A percentile compares a stretch with the other conserved stretches of the same genome.
Evolutionary conservation across 1,140 invertebrate species (phyloP).

Genomic region (Drosophila baimaii): DNA sequence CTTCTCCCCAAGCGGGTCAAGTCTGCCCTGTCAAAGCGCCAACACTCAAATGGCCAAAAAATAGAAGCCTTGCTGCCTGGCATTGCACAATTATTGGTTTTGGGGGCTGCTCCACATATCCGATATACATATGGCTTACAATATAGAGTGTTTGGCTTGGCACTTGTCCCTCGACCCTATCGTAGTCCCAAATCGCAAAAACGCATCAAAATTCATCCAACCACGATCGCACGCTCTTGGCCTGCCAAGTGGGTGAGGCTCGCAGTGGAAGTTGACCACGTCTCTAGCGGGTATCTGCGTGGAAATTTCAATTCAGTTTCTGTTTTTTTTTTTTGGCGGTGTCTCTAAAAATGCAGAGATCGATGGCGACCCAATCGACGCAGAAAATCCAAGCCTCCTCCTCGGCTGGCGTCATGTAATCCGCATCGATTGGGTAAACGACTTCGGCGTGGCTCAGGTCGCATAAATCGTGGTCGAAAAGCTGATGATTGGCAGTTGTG

Average conservation of each 20-base stretch:
- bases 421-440: constrained; percentile 68
- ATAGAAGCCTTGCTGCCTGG: constrained; percentile 27
- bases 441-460: constrained; percentile 23
- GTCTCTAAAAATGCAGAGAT: constrained; percentile 67
- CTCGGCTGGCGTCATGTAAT: constrained; percentile 53
- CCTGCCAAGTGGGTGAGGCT: constrained; percentile 63
- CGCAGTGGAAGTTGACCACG: constrained; percentile 48
- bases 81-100: constrained; percentile 49
- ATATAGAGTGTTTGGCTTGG: constrained; percentile 33
- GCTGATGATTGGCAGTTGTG: constrained; percentile 77
- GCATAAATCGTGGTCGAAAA: constrained; percentile 62
- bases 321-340: constrained; percentile 43
- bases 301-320: constrained; percentile 64
- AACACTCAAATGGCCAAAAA: constrained; percentile 31
- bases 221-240: constrained; percentile 60
- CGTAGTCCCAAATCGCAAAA: constrained; percentile 59
- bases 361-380: constrained; percentile 30
- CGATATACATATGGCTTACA: constrained; percentile 39
- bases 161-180: constrained; percentile 47
- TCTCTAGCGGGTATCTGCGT: constrained; percentile 50
- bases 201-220: constrained; percentile 68
- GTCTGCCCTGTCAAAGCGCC: constrained; percentile 3
- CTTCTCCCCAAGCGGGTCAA: not conserved
- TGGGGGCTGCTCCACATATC: constrained; percentile 62
- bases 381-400: constrained; percentile 14